Evolutionary conservation across 1,140 invertebrate genomes (phyloP), one percentile per base, ranked within the genome.

Genomic region (Pteromalus puparum): DNA sequence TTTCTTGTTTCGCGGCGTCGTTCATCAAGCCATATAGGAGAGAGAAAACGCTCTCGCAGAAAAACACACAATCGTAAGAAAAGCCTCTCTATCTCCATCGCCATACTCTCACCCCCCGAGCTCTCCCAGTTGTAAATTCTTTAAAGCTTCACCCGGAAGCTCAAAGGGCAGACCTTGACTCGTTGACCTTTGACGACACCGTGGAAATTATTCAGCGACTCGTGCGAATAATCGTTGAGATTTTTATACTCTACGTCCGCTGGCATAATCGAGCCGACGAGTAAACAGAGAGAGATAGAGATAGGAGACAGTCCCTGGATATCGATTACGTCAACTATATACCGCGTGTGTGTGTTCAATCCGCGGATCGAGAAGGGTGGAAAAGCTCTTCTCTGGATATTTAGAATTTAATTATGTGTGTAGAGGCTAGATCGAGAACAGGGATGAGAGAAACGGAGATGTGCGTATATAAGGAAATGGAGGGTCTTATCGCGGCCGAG

Each of bases 121-220:
- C 21, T 4, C 30, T 34, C 3, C 3, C 15, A 1, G 53, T 21
- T 75, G 26, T 82, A 75, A 82, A 82, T 82, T 82, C 48, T 75
- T 26, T 67, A 82, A 65, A 61, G 53, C 53, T 61, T 21, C 21
- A 1, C 21, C 53, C 28, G 2, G 24, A 81, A n/a, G 72, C 48
- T 74, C n/a, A 73, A 53, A 26, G 38, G 24, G 46, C n/a, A 74
- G 24, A 26, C 72, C 81, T 75, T 82, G n/a, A 67, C 70, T 42
- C 34, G 30, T 42, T 75, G 42, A 42, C 24, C 48, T 34, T 2
- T 3, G 28, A 28, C 26, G 67, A 70, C 30, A 18, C 61, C 30
- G 0, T 30, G 0, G 21, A 30, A 73, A 42, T 42, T 48, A 81
- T 73, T 53, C 68, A 73, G 21, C 67, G 13, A 0, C 38, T 12